These are phyloP conservation scores for Typhlichthys eigenmanni DNA, from an alignment of 2,797 vertebrate genomes.

Conservation along the genomic window DNA sequence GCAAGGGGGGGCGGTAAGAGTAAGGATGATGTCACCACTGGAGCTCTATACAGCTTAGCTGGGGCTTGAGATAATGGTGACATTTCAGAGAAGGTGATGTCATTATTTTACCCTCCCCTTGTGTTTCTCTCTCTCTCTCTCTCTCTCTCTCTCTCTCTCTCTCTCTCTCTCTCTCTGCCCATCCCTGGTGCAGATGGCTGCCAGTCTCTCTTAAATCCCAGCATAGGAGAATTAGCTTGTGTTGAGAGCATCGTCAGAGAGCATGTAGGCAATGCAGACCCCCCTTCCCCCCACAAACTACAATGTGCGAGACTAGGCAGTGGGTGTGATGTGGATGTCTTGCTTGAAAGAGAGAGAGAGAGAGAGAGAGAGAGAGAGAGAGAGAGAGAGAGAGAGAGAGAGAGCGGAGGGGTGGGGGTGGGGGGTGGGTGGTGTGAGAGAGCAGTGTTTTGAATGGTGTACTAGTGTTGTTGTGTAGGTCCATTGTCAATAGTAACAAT, in stretches of 20 bases:
- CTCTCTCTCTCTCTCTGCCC: not conserved
- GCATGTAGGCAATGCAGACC: slow-evolving; percentile 40
- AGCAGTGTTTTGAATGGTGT: slow-evolving; percentile 2
- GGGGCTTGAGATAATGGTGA: slow-evolving; percentile 78
- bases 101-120: slow-evolving; percentile 66
- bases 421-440: slow-evolving; percentile 1
- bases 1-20: slow-evolving; percentile 49
- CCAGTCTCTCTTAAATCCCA: slow-evolving; percentile 55
- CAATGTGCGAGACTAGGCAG: slow-evolving; percentile 56
- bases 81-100: slow-evolving; percentile 79
- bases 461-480: slow-evolving; percentile 22
- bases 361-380: not conserved
- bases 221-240: slow-evolving; percentile 59
- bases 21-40: slow-evolving; percentile 75
- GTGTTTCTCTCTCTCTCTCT: slow-evolving; percentile 21
- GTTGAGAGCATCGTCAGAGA: slow-evolving; percentile 40
- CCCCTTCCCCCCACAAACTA: slow-evolving; percentile 27
- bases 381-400: not conserved
- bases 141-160: slow-evolving; percentile 10
- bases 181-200: slow-evolving; percentile 63
- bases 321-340: slow-evolving; percentile 59
- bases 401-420: not conserved
- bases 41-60: slow-evolving; percentile 59
- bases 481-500: not conserved
- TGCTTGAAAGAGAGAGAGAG: slow-evolving; percentile 26